Base-by-base conservation (phyloP, 2,888 invertebrate species). In the Phasia obesa region DNA sequence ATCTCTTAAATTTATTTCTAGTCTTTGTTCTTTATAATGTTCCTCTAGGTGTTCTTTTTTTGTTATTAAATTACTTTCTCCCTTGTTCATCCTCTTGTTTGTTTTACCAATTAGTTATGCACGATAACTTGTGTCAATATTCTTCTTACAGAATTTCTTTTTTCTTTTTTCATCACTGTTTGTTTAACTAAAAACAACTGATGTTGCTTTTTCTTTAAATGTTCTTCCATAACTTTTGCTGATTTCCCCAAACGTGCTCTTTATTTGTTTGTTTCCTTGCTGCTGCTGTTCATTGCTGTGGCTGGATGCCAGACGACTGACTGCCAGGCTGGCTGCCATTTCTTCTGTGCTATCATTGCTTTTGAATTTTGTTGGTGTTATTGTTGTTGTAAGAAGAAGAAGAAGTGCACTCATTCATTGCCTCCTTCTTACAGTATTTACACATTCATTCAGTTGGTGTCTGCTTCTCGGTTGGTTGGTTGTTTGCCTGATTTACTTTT, bases 211-310 rank as follows among this genome's bases (percentile, higher is more conserved):
- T 67, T 38, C 31, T 47, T 38, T 38, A 7, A 55, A 51, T 51
- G 27, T 73, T 35, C 53, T 11, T 19, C 21, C 21, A 35, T 35
- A 73, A 79, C 60, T 74, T 79, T 67, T 60, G 67, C 60, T 74
- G 79, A 79, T 79, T 79, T 79, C 79, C 78, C 79, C 67, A 74
- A 79, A 79, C 79, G 73, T 79, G 73, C 44, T 74, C 60, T 53
- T 79, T 64, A 51, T 60, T 65, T 59, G 17, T 15, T 60, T 25
- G 71, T 44, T 69, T 69, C 27, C 42, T 60, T 44, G 23, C 31
- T 62, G 35, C 44, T 21, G 44, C 47, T 60, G 5, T 19, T 21
- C 42, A 15, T 31, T 25, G 44, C 4, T 60, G 13, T 19, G 17
- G 31, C 53, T 35, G 11, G 4, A 35, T 35, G 35, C 35, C 35